These are phyloP conservation scores for Agriopis leucophaearia DNA, from an alignment of 2,888 invertebrate genomes.

Conservation along the genomic window DNA sequence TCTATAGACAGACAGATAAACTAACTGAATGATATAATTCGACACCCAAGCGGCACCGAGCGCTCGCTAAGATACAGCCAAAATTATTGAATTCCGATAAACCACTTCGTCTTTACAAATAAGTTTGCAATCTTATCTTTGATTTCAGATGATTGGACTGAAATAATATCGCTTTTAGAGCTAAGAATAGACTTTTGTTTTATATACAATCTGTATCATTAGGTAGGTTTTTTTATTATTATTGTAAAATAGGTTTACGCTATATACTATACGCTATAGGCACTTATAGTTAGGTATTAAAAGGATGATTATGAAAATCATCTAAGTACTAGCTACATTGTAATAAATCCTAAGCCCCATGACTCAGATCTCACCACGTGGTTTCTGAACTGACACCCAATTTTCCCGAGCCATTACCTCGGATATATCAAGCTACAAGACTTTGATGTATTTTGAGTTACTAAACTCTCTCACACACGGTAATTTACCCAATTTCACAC, in stretches of 20 bases:
- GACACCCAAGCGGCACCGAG: slow-evolving; percentile 1
- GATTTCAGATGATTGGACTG: neutral
- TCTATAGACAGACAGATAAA: neutral
- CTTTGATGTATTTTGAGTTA: slow-evolving; percentile 5
- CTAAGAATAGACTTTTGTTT: neutral
- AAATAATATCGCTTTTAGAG: slow-evolving; percentile 5
- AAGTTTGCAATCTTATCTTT: slow-evolving; percentile 12
- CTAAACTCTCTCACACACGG: slow-evolving; percentile 5
- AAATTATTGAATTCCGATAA: slow-evolving; percentile 19
- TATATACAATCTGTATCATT: no score
- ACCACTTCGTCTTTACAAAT: slow-evolving; percentile 18
- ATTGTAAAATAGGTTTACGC: no score
- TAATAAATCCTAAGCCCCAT: neutral
- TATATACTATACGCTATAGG: no score
- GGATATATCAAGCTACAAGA: slow-evolving; percentile 8
- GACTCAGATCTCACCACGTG: neutral
- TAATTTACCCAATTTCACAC: slow-evolving; percentile 6
- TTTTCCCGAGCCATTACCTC: neutral
- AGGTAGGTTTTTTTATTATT: no score
- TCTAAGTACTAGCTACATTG: no score
- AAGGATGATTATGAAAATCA: no score
- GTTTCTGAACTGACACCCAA: neutral
- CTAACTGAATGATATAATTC: slow-evolving; percentile 7
- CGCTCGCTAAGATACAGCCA: neutral
- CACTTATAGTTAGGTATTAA: no score